Conservation (phyloP, 1,140 invertebrate species). For the Rhyzopertha dominica region DNA sequence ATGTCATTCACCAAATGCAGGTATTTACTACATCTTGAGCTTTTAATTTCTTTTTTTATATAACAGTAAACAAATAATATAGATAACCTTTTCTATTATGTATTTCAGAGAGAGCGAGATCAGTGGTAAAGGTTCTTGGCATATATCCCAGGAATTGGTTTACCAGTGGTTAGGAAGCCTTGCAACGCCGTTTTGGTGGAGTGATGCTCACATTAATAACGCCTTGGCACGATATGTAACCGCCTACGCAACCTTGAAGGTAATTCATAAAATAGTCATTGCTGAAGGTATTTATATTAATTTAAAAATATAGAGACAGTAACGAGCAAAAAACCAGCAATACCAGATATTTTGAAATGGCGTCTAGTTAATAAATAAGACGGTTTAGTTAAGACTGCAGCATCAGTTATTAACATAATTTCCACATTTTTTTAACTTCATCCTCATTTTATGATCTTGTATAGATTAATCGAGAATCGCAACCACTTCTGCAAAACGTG, state of each 20-base stretch:
- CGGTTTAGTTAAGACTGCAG: no score
- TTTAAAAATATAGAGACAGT: background rate
- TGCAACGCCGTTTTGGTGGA: constrained; percentile 66
- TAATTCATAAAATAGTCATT: constrained; percentile 39
- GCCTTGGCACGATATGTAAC: constrained; percentile 69
- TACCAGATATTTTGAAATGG: background rate
- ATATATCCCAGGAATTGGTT: constrained; percentile 60
- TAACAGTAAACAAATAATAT: no score
- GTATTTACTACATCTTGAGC: no score
- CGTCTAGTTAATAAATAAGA: constrained; percentile 3
- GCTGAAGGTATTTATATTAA: background rate
- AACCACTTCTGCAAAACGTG: no score
- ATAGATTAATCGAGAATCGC: no score
- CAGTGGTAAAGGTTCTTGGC: constrained; percentile 53
- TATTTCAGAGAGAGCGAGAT: constrained; percentile 63
- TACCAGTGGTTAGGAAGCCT: constrained; percentile 74
- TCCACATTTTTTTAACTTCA: no score
- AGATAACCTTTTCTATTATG: no score
- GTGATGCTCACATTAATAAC: constrained; percentile 64
- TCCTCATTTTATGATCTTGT: no score
- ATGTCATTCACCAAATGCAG: no score
- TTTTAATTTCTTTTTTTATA: no score
- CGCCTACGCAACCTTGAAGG: constrained; percentile 58
- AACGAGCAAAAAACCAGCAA: background rate
- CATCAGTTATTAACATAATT: no score